Evolutionary conservation across 2,888 invertebrate species (phyloP), one percentile per base, ranked within the genome.

Genomic region (Griposia aprilina): DNA sequence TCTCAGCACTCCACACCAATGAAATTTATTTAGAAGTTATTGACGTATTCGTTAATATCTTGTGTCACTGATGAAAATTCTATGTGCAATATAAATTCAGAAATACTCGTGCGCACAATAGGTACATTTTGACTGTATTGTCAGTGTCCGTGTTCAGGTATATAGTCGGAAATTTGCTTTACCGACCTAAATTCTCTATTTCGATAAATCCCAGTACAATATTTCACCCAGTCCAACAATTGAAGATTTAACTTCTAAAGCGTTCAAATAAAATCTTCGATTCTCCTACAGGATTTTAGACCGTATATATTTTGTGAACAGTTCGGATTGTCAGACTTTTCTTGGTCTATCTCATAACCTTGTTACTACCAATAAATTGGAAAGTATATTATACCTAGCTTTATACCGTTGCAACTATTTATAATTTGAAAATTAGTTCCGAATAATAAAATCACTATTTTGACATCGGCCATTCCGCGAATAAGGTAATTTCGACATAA

Each of bases 351-450:
- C 13, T 67, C 52, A 36, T 36, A 13, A 50, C 55, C 55, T 76
- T 74, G 80, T 69, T 41, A 65, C 26, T 30, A 23, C 11, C 26
- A 41, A 81, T 66, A 69, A 36, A 81, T 70, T 62, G 11, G 63
- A 52, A 65, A 59, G 82, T 55, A 48, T 55, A 59, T 65, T 55
- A 59, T 65, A 26, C 15, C 2, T 45, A 62, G n/a, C 50, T 59
- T 78, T 30, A n/a, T 17, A 76, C 20, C 3, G 41, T 69, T 55
- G 50, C 73, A 57, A 73, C 15, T 20, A 79, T 57, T 79, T 68
- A 74, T 52, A 83, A 79, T 79, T 74, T 52, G 8, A 73, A n/a
- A 1, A 83, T 82, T 80, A 36, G 73, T 82, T 82, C 69, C 80
- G 65, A 78, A 60, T 57, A 66, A 73, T 83, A 66, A 82, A 81